Evolutionary conservation across 2,113 vertebrate species (phyloP).

Genomic region (zebrafish (Danio rerio)): GRCz12tu NC_133190.1:1395501-1396000

Average conservation of each 20-base stretch:
- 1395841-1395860: conserved; percentile 46
- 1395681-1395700: conserved; percentile 61
- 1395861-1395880: not conserved
- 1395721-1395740: conserved; percentile 66
- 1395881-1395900: not conserved
- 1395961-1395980: not conserved
- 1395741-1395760: conserved; percentile 63
- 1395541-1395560: not conserved
- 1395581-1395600: not conserved
- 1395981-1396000: not conserved
- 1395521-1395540: not conserved
- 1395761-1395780: conserved; percentile 67
- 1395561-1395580: not conserved
- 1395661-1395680: conserved; percentile 65
- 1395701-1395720: conserved; percentile 68
- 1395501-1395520: not conserved
- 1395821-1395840: conserved; percentile 61
- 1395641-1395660: conserved; percentile 71
- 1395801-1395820: conserved; percentile 53
- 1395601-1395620: not conserved
- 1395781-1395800: conserved; percentile 3
- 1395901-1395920: not conserved
- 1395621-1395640: conserved; percentile 64
- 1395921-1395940: not conserved
- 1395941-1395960: not conserved